Base-by-base conservation (phyloP, 1,140 invertebrate species). In the Calephelis nemesis region DNA sequence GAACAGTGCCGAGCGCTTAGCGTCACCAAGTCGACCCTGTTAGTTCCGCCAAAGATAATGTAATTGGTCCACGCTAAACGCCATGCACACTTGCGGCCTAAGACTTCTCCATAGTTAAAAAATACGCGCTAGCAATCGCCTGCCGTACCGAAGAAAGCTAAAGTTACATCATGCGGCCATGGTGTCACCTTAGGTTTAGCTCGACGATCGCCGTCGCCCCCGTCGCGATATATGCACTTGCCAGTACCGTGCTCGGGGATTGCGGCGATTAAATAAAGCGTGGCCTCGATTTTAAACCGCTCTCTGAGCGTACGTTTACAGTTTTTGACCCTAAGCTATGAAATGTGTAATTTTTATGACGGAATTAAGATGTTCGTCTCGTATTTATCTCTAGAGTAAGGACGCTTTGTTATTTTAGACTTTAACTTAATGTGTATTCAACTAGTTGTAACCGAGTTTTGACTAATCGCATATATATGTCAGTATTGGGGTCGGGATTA, bases 141-240 rank as follows among this genome's bases (percentile, higher is more conserved):
- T 65, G 73, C 71, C 74, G 75, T 72, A 75, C 77, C 76, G 74
- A 78, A 70, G 78, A 76, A 79, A 73, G 69, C 76, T 75, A 70
- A 73, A 71, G 85, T 86, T 88, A 69, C 86, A 88, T 83, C 86
- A 88, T 88, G 88, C 88, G 88, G 88, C 88, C 88, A 90, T 90
- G 88, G 75, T 88, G 86, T 81, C 77, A 76, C 80, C 62, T 77
- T 87, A 87, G 73, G 81, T 76, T 80, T 85, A 85, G 81, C 72
- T 71, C 71, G 42, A n/a, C 19, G 30, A n/a, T 62, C 70, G 65
- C 62, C 47, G 47, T 13, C 8, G 52, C 58, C 52, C 67, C 30
- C 30, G 9, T 11, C 19, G 0, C 52, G 52, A 9, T 6, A 12
- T 15, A 12, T 10, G 47, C 66, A 8, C 30, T 15, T 45, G 11